Percentiles rank a stretch among this genome's conserved stretches.
Conservation (phyloP, 2,113 vertebrate species). For the Tachysurus vachellii region DNA sequence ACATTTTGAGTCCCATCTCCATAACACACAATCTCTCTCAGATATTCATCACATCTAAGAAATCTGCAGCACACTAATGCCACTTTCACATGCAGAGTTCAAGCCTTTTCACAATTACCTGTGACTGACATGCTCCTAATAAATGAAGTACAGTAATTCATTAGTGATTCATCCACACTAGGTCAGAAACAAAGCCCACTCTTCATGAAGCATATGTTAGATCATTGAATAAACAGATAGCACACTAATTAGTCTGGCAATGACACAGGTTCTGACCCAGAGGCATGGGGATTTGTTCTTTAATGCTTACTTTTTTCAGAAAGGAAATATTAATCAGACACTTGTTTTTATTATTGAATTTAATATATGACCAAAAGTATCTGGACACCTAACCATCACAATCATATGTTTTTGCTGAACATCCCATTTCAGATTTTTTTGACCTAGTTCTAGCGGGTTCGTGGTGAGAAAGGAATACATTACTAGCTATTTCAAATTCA, state of each 20-base stretch:
- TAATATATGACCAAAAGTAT: not conserved
- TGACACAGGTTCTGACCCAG: not conserved
- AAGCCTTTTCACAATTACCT: constrained; percentile 17
- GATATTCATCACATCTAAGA: constrained; percentile 9
- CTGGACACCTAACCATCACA: not conserved
- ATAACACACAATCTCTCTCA: constrained; percentile 15
- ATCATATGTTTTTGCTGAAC: not conserved
- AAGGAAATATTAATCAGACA: not conserved
- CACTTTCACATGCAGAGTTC: constrained; percentile 12
- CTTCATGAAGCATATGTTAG: not conserved
- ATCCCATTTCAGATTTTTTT: not conserved
- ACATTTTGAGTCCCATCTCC: not conserved
- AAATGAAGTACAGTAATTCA: constrained; percentile 14
- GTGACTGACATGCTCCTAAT: constrained; percentile 15
- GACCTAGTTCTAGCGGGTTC: not conserved
- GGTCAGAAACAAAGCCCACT: constrained; percentile 8
- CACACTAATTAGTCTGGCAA: not conserved
- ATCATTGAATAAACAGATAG: not conserved
- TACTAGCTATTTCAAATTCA: not conserved
- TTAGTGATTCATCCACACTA: not conserved
- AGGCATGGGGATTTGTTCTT: not conserved
- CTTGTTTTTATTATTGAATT: not conserved
- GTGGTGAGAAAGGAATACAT: not conserved
- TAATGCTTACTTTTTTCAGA: not conserved
- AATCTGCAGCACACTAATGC: not conserved